These are phyloP conservation scores for Caerostris darwini DNA, from an alignment of 1,140 invertebrate species.

Conservation along the genomic window DNA sequence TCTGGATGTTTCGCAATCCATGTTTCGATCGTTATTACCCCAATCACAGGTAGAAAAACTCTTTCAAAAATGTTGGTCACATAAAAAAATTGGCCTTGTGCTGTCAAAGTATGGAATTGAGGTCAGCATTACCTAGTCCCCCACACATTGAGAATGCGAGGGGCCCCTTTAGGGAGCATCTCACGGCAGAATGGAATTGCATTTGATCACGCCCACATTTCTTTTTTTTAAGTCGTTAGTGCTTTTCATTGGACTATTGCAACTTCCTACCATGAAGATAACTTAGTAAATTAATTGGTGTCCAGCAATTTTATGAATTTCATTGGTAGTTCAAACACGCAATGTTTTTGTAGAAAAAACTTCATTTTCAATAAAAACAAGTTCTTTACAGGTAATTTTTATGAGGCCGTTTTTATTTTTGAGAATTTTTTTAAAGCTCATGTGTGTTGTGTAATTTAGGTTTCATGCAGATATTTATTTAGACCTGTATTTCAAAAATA, in stretches of 20 bases:
- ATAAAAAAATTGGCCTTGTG: constrained; percentile 25
- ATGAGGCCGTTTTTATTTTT: not conserved
- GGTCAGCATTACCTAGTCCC: constrained; percentile 1
- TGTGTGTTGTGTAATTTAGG: too few species aligned
- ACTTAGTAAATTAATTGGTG: not conserved
- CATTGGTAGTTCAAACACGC: not conserved
- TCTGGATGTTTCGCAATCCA: not conserved
- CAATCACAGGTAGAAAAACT: not conserved
- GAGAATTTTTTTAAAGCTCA: too few species aligned
- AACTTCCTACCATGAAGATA: not conserved
- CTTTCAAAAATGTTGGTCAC: not conserved
- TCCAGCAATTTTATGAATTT: not conserved
- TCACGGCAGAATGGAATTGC: constrained; percentile 1
- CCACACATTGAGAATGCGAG: not conserved
- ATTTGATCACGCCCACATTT: constrained; percentile 13
- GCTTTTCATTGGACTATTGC: not conserved
- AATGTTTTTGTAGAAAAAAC: not conserved
- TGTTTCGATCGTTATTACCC: not conserved
- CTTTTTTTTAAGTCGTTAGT: not conserved
- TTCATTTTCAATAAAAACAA: not conserved
- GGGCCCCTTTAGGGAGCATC: constrained; percentile 14
- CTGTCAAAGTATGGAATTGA: constrained; percentile 32
- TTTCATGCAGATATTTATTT: too few species aligned
- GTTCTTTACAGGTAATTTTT: not conserved
- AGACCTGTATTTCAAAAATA: too few species aligned